phyloP scores from a whole-genome alignment of 2,797 vertebrate species.

The Leptatherina wallacei region DNA sequence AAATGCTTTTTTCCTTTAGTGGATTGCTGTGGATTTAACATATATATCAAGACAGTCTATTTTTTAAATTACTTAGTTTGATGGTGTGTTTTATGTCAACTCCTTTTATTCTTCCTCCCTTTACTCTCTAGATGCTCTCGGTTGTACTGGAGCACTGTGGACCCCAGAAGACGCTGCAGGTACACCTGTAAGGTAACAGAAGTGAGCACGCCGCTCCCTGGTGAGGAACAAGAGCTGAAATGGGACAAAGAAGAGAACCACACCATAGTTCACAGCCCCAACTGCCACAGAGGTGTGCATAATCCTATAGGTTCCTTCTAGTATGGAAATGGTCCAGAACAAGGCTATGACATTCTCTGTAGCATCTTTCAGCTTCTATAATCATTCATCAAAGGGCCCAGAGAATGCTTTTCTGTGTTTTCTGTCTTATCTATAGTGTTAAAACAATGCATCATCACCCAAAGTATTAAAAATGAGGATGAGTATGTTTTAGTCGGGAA shows the following conservation, averaged over 20 bases:
- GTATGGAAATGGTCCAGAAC: not conserved
- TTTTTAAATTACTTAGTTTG: not conserved
- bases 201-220: conserved; percentile 83
- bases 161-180: conserved; percentile 89
- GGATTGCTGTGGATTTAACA: not conserved
- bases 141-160: conserved; percentile 93
- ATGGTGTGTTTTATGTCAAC: not conserved
- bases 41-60: not conserved
- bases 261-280: conserved; percentile 91
- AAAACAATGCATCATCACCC: too few species aligned
- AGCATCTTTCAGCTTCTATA: too few species aligned
- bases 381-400: too few species aligned
- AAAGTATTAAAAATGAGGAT: too few species aligned
- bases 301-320: not conserved
- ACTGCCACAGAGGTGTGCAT: conserved; percentile 74
- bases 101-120: not conserved
- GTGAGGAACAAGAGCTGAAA: conserved; percentile 76
- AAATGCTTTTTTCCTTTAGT: too few species aligned
- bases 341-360: too few species aligned
- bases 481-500: too few species aligned
- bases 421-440: too few species aligned
- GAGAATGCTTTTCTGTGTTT: too few species aligned
- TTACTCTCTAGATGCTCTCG: conserved; percentile 86
- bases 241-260: conserved; percentile 87
- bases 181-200: conserved; percentile 92